Evolutionary conservation across 1,140 invertebrate species (phyloP), one percentile per base, ranked within the genome.

Genomic region (Bombyx mori): DNA sequence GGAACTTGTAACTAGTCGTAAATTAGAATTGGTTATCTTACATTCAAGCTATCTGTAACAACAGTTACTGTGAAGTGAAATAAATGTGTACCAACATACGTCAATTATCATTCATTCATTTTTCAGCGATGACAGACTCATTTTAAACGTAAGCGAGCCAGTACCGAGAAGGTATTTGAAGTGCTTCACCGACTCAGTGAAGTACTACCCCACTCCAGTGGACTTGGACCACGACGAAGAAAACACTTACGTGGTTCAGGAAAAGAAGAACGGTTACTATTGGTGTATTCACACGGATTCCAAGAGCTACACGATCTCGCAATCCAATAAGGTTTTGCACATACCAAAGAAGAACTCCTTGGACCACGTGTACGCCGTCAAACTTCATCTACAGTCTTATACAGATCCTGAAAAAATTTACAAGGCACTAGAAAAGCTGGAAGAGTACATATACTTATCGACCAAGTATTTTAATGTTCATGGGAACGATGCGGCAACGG

Each of bases 171-270:
- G 71, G 9, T 63, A 79, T 26, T 69, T 88, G 6, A 57, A 62
- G 18, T 89, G 88, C 63, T 87, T 80, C 59, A 84, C 82, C 1
- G 86, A 89, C 58, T 79, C 84, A 6, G 61, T 61, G 12, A 66
- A 53, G 8, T 75, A 74, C 48, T 79, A 74, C 60, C 82, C 85
- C 1, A 71, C 63, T 0, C 56, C 60, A 59, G 74, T 82, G 0
- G 66, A 68, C n/a, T 58, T 76, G 22, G 67, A 57, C 8, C 52
- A 61, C 6, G 58, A 64, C 6, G 54, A 69, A 2, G 65, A 70
- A 3, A 65, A 68, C 49, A 56, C 44, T 3, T 85, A 68, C 50
- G 54, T 77, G 6, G 62, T 83, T 0, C 72, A 70, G 43, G 71
- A 76, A 3, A 67, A 62, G 42, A 63, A 61, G 4, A 75, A 88